Percentiles rank a stretch among this genome's conserved stretches.
Evolutionary conservation across 2,888 invertebrate genomes (phyloP).

Genomic region (Melinopterus prodromus): DNA sequence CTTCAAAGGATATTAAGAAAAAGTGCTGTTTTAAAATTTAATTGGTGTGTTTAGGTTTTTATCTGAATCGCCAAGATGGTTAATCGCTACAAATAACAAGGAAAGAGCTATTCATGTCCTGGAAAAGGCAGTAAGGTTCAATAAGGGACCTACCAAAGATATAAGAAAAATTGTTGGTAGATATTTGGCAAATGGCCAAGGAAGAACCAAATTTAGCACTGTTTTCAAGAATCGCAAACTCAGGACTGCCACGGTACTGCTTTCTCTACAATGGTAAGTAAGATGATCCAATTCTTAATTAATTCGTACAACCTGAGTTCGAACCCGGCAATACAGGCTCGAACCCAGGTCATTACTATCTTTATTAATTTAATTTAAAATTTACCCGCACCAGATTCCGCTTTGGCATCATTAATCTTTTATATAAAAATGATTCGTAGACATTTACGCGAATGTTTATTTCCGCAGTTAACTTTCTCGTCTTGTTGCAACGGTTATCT

Average conservation of each 20-base stretch:
- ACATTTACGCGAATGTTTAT: too few species aligned
- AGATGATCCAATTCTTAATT: too few species aligned
- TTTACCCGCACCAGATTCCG: too few species aligned
- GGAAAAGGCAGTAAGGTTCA: conserved; percentile 54
- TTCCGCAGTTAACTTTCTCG: too few species aligned
- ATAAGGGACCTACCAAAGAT: conserved; percentile 40
- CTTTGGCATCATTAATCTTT: too few species aligned
- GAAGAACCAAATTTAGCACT: conserved; percentile 57
- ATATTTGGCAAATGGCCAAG: conserved; percentile 47
- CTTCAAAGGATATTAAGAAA: not conserved
- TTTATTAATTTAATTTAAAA: too few species aligned
- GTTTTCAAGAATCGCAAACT: conserved; percentile 64
- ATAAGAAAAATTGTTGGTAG: conserved; percentile 48
- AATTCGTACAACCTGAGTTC: too few species aligned
- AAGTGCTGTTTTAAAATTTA: not conserved
- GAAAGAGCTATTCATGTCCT: conserved; percentile 63
- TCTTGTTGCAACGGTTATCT: too few species aligned
- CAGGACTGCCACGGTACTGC: conserved; percentile 61
- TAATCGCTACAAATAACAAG: conserved; percentile 64
- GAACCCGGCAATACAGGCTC: too few species aligned
- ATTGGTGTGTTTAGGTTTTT: conserved; percentile 56
- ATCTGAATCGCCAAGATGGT: conserved; percentile 72
- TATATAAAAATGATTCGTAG: too few species aligned
- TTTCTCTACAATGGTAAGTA: conserved; percentile 68
- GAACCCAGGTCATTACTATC: too few species aligned